Conservation (phyloP, 2,113 vertebrate species). For the Callithrix jacchus region DNA sequence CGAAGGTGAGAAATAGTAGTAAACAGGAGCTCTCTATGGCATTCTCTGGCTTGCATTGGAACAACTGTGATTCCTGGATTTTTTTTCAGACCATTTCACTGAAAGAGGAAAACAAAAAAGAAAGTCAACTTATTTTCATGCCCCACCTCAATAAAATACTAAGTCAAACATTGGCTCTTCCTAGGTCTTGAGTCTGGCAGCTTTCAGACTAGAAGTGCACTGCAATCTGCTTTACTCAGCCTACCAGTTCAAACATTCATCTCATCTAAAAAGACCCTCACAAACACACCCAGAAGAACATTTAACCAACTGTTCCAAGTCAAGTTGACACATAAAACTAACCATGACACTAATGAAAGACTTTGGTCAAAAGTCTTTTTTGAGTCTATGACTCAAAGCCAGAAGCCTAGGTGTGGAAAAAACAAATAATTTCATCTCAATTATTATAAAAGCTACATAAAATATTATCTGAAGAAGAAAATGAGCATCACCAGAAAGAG, state of each 20-base stretch:
- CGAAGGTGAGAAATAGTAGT: slow-evolving; percentile 42
- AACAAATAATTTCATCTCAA: background rate
- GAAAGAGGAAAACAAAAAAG: slow-evolving; percentile 38
- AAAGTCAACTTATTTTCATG: slow-evolving; percentile 32
- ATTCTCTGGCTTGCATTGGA: background rate
- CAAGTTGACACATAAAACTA: background rate
- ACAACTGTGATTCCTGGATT: slow-evolving; percentile 45
- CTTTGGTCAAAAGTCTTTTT: background rate
- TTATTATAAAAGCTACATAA: background rate
- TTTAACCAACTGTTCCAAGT: background rate
- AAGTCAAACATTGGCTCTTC: no score
- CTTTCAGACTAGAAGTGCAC: no score
- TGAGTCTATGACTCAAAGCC: background rate
- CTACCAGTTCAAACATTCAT: background rate
- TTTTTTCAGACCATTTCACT: slow-evolving; percentile 26
- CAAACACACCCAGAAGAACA: background rate
- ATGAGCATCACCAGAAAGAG: background rate
- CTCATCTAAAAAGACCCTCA: background rate
- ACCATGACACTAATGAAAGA: background rate
- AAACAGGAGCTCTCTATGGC: background rate
- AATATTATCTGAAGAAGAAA: slow-evolving; percentile 38
- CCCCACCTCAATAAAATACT: background rate
- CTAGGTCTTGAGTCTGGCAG: no score
- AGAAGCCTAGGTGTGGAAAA: background rate
- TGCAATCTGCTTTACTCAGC: background rate